These are phyloP conservation scores for Protonemura montana DNA, from an alignment of 2,888 invertebrate species.

Conservation along the genomic window DNA sequence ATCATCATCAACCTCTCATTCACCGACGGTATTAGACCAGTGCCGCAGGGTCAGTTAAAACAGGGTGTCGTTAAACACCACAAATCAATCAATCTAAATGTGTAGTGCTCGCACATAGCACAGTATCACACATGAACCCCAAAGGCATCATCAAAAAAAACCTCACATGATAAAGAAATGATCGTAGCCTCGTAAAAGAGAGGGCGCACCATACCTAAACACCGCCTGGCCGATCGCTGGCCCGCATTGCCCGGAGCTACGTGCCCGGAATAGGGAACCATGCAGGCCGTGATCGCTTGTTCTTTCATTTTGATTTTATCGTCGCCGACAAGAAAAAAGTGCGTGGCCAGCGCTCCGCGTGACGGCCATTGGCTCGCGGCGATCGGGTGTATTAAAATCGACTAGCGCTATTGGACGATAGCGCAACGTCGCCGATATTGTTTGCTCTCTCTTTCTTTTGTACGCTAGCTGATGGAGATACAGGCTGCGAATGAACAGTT, in stretches of 20 bases:
- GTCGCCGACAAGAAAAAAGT: neutral
- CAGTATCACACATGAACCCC: too few relatives aligned
- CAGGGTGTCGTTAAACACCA: too few relatives aligned
- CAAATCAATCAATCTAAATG: too few relatives aligned
- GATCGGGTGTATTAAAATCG: constrained; percentile 12
- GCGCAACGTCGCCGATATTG: neutral
- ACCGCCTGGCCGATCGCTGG: neutral
- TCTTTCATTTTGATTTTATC: constrained; percentile 34
- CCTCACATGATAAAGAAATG: constrained; percentile 7
- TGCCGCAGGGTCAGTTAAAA: too few relatives aligned
- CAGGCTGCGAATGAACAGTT: neutral
- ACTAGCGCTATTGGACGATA: neutral
- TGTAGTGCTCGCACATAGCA: too few relatives aligned
- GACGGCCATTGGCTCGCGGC: neutral
- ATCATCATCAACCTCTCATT: too few relatives aligned
- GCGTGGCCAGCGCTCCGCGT: neutral
- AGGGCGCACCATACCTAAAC: too few relatives aligned
- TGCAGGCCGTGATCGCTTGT: neutral
- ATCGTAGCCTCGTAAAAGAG: neutral
- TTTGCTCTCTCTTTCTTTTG: neutral
- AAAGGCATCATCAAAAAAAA: neutral
- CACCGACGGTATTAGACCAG: too few relatives aligned
- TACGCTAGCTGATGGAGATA: neutral
- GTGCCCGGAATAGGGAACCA: neutral
- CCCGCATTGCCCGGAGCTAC: neutral